Evolutionary conservation across 30 jellyfish, hydroid and myxozoan genomes (phyloP).

Genomic region (Hydractinia symbiolongicarpus): DNA sequence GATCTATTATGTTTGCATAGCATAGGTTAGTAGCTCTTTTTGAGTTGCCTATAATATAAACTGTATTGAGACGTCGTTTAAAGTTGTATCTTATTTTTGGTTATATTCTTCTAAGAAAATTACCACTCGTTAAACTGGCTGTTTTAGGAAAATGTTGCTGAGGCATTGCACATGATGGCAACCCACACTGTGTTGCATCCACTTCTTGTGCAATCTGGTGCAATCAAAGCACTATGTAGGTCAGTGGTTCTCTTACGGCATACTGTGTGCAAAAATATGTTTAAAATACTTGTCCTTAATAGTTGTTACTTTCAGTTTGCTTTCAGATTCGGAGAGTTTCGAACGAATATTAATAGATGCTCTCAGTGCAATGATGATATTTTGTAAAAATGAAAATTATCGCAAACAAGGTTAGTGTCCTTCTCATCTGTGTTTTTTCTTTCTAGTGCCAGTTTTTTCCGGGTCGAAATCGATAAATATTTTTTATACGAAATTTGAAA

Average conservation of each 20-base stretch:
- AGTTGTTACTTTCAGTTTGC: slow-evolving; percentile 33
- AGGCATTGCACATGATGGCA: slow-evolving; percentile 66
- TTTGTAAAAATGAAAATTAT: slow-evolving; percentile 51
- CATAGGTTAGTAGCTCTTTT: too few species aligned
- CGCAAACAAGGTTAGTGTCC: slow-evolving; percentile 56
- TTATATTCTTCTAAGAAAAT: too few species aligned
- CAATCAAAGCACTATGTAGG: slow-evolving; percentile 76
- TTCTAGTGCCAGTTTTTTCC: not conserved
- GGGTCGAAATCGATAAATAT: too few species aligned
- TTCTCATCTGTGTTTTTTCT: not conserved
- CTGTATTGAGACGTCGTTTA: too few species aligned
- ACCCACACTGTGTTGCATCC: slow-evolving; percentile 75
- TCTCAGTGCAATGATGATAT: slow-evolving; percentile 71
- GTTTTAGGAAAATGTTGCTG: slow-evolving; percentile 75
- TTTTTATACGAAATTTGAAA: too few species aligned
- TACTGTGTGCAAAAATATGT: not conserved
- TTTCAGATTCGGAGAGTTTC: slow-evolving; percentile 63
- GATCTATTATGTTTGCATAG: too few species aligned
- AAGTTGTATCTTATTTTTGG: too few species aligned
- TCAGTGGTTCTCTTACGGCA: not conserved
- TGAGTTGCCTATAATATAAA: too few species aligned
- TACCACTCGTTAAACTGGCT: too few species aligned
- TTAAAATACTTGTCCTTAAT: not conserved
- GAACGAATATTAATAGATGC: slow-evolving; percentile 62
- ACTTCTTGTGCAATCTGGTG: slow-evolving; percentile 51